These are phyloP conservation scores for Chloroceryle amazona DNA, from an alignment of 2,797 vertebrate genomes.

Conservation along the genomic window DNA sequence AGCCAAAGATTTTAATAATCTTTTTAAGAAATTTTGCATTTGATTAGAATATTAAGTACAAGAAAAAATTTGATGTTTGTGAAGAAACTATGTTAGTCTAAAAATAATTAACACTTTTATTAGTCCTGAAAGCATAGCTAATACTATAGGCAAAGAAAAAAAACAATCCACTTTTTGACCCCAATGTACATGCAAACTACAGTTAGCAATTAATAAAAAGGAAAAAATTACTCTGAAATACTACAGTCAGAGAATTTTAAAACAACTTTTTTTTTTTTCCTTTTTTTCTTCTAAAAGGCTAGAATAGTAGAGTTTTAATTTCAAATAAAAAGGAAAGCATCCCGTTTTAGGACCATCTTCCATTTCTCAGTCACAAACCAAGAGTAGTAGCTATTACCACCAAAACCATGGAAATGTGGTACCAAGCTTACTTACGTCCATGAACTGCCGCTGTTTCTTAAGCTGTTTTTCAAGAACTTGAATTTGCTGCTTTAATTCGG, in stretches of 20 bases:
- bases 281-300: background rate
- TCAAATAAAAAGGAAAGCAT: background rate
- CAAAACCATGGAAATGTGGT: background rate
- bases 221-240: background rate
- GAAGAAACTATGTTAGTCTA: background rate
- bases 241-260: background rate
- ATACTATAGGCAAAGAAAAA: background rate
- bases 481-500: conserved; percentile 89
- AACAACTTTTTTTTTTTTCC: background rate
- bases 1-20: background rate
- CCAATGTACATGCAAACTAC: background rate
- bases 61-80: fast-evolving
- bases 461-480: conserved; percentile 93
- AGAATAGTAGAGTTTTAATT: background rate
- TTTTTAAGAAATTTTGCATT: background rate
- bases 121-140: background rate
- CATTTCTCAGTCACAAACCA: background rate
- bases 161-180: background rate
- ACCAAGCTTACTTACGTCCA: conserved; percentile 85
- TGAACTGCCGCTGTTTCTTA: conserved; percentile 93
- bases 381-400: background rate
- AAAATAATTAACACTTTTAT: background rate
- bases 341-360: background rate
- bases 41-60: background rate
- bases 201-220: background rate